Evolutionary conservation across 2,113 vertebrate species (phyloP), one percentile per base, ranked within the genome.

Genomic region (Podarcis muralis): DNA sequence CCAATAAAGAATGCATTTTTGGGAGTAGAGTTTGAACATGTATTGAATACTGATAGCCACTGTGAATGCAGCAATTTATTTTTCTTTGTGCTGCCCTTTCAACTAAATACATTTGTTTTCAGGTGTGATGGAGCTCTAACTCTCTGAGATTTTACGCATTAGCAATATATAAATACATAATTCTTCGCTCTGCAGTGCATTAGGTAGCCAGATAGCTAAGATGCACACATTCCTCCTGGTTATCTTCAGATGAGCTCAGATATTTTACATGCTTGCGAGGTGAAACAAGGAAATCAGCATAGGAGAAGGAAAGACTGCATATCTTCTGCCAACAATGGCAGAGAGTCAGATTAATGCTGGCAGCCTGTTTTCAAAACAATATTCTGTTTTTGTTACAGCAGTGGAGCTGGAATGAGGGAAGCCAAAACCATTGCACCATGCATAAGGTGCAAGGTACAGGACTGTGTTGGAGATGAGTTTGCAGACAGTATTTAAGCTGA

Each of bases 201-300:
- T 53, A 68, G 88, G 85, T 77, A 89, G 87, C 84, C 72, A 89
- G 87, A 48, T 89, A 83, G 74, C 20, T 62, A 74, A 57, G 77
- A 93, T 75, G 43, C 68, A 74, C 30, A 89, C 2, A 0, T 75
- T 95, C 92, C 91, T 87, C 77, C 66, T 62, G 85, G 84, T 88
- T 9, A 1, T 76, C 90, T 72, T 0, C 40, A 90, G 89, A 88
- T 69, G 87, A 92, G 30, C 69, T 84, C 83, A 87, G 84, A 37
- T 78, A 79, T 83, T 90, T 92, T 88, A 62, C 25, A 27, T 89
- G 84, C 81, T 81, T 88, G 88, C 81, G 93, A 94, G 86, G 53
- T 80, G 43, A 48, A 69, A 43, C 12, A 40, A 87, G 84, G 72
- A 76, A 81, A 78, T 37, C 77, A 76, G 82, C 82, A 84, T 81